Percentiles rank a stretch among this genome's conserved stretches.
Evolutionary conservation across 2,888 invertebrate species (phyloP).

Genomic region (Galerucella nymphaeae): DNA sequence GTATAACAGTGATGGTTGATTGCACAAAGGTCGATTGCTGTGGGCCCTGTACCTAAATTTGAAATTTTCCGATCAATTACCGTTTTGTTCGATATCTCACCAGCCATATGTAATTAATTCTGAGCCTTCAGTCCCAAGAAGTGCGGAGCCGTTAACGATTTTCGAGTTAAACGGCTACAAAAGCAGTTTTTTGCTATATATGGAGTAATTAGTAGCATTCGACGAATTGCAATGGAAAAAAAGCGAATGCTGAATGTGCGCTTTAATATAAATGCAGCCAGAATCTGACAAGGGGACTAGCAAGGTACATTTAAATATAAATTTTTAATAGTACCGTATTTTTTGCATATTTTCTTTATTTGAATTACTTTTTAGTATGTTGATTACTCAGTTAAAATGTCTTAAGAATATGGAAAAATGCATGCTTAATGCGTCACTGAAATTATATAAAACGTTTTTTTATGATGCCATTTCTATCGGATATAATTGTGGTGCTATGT

Average conservation of each 20-base stretch:
- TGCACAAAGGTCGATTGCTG: background rate
- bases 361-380: no score
- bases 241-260: background rate
- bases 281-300: background rate
- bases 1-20: background rate
- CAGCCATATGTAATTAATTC: slow-evolving; percentile 20
- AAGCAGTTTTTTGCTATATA: background rate
- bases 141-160: background rate
- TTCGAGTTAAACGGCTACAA: slow-evolving; percentile 2
- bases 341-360: no score
- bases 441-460: no score
- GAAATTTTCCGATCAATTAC: slow-evolving; percentile 31
- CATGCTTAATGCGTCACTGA: no score
- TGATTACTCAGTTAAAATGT: no score
- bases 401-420: no score
- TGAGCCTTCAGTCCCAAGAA: slow-evolving; percentile 7
- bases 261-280: background rate
- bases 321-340: background rate
- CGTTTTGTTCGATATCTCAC: slow-evolving; percentile 9
- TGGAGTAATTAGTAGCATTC: slow-evolving; percentile 3
- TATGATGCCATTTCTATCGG: no score
- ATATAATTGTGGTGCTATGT: no score
- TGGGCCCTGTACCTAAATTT: slow-evolving; percentile 44
- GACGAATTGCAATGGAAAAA: background rate
- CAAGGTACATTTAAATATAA: background rate